Evolutionary conservation across 2,797 vertebrate species (phyloP), one percentile per base, ranked within the genome.

Genomic region (Cynodonichthys magdalenae): DNA sequence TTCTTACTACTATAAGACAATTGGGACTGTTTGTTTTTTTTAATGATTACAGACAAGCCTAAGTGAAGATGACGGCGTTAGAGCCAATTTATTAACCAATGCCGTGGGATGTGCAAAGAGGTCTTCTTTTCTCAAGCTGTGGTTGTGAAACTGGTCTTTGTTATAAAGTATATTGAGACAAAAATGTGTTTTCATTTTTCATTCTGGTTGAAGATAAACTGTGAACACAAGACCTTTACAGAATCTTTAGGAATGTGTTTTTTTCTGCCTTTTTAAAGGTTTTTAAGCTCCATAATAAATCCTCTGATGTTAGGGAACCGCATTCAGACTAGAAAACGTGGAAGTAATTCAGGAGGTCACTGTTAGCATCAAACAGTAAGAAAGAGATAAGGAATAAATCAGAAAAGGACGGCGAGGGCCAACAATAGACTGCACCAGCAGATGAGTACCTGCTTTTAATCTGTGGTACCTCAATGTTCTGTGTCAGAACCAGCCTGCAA

Each of bases 301-400:
- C 76, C 62, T 61, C 62, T 59, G 71, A 78, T 76, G 70, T 83
- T 77, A 72, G 75, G 53, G 80, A 76, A 65, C 72, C 64, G 20
- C 46, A 78, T 77, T 87, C 76, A 74, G 69, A 71, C 55, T 41
- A 54, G 64, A 61, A 90, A 90, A 86, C 82, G 85, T 81, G 79
- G 84, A 87, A 83, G 85, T 78, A 88, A 84, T 90, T 66, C 84
- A 78, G 73, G 31, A n/a, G 86, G 85, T 90, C 74, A 80, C 77
- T 75, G 86, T 90, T 90, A 86, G 54, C 53, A 39, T 71, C 77
- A 81, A 81, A 73, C 79, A 86, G 85, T 73, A 66, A 85, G 51
- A 71, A 66, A 84, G 72, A 88, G 85, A 89, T 87, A 90, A 90
- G 85, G 75, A 89, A 90, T 88, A 85, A 90, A 90, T 89, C 79